phyloP scores from a whole-genome alignment of 1,140 invertebrate genomes.

The Dolichoris vasculosae region DNA sequence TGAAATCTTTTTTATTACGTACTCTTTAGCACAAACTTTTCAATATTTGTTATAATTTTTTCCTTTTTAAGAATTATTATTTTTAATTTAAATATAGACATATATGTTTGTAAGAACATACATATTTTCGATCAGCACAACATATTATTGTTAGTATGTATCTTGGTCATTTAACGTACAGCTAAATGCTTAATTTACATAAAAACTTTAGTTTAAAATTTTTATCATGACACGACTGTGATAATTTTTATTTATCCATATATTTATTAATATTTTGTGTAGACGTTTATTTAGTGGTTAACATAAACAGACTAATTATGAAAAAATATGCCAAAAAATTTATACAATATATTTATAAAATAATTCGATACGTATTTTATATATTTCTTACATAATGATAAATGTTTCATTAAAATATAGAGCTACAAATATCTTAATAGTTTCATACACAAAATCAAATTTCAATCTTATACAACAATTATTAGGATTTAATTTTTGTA shows the following conservation, averaged over 20 bases:
- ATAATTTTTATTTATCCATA: not conserved
- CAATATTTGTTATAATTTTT: not conserved
- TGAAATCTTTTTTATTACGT: not conserved
- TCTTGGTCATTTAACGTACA: not conserved
- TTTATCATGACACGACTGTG: slow-evolving; percentile 19
- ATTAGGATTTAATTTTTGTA: too few species aligned
- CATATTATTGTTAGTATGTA: slow-evolving; percentile 39
- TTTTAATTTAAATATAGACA: not conserved
- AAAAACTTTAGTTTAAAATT: slow-evolving; percentile 45
- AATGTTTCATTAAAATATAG: too few species aligned
- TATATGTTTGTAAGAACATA: not conserved
- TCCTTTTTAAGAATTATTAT: not conserved
- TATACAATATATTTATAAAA: not conserved
- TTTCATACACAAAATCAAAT: too few species aligned
- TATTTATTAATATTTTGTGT: too few species aligned
- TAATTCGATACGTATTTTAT: not conserved
- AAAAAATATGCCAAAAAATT: not conserved
- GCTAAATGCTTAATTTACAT: slow-evolving; percentile 48
- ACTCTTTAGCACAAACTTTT: not conserved
- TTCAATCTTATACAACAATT: too few species aligned
- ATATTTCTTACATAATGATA: not conserved
- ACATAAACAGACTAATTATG: slow-evolving; percentile 33
- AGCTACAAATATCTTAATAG: too few species aligned
- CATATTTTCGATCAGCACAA: slow-evolving; percentile 32
- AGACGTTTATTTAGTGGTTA: too few species aligned